Base-by-base conservation (phyloP, 2,797 vertebrate genomes). In the Coluber constrictor region DNA sequence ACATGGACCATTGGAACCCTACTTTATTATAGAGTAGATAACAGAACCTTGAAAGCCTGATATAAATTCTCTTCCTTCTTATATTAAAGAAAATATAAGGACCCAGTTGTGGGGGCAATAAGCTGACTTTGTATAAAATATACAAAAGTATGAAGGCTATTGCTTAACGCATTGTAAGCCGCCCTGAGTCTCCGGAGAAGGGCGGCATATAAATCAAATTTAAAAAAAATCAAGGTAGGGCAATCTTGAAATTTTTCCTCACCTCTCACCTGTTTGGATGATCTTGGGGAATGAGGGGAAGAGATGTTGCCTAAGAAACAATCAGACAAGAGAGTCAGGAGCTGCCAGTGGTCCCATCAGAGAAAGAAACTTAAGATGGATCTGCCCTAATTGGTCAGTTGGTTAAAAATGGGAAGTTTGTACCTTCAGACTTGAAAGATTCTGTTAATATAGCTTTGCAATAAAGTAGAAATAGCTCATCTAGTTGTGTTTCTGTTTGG, bases 271-370 rank as follows among this genome's bases (percentile, higher is more conserved):
- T 37, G 13, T 70, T 74, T 74, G n/a, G n/a, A 32, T 74, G n/a
- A 70, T 70, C 15, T 74, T 74, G 66, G 66, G 66, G 6, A 32
- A 74, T 37, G n/a, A 18, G n/a, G 66, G 66, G n/a, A 70, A 74
- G 3, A 74, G n/a, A 74, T 74, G 63, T 11, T 66, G 63, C 63
- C 29, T 66, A 66, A 15, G 63, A n/a, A 66, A 74, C n/a, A 74
- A 74, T 37, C n/a, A 37, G n/a, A 8, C n/a, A 74, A 37, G 66
- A 18, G 16, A 37, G 15, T 6, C 66, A 16, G 5, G n/a, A 70
- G 2, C 6, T 0, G 1, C 29, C n/a, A 70, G 0, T 18, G n/a
- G n/a, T 32, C n/a, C 15, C 15, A 3, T n/a, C 15, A 32, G 66
- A 70, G 15, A 32, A 32, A 74, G 1, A 74, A 74, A 74, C 0